Base-by-base conservation (phyloP, 53 echinoderm and acorn worm genomes). In the Paelopatides confundens region DNA sequence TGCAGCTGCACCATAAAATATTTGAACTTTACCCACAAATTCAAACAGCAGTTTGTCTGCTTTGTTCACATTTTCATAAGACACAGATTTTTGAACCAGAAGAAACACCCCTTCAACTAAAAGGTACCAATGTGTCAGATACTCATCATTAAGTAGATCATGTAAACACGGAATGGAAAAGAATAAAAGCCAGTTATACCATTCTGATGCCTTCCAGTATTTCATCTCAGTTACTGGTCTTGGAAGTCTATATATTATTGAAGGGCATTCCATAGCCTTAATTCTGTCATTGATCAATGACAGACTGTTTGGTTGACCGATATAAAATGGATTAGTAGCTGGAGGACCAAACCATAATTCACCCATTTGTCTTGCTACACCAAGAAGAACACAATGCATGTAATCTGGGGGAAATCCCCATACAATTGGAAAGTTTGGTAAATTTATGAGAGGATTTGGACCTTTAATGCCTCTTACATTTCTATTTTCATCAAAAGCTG, bases 401-500 rank as follows among this genome's bases (percentile, higher is more conserved):
- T 78, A 91, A 69, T 87, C 91, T 37, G 78, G 37, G 31, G 92
- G 88, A 43, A 92, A 92, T 62, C 92, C 85, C 88, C 89, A 85
- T 21, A 86, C 85, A 65, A 89, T 33, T 11, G 79, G 47, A 76
- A 93, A 93, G 18, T 82, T 12, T 10, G 90, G 90, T 3, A 93
- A 5, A 40, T 85, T 89, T 1, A 90, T 77, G 69, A 89, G 40
- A 35, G 93, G 86, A 30, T 49, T 89, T 67, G 86, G 89, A 10
- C 89, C 93, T 82, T 93, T 93, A 3, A 93, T 87, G 17, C 93
- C 90, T 37, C 76, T 28, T 5, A 93, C 65, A 24, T 8, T 58
- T 11, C 50, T 48, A 23, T 34, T 66, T 65, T 93, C 90, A 24
- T 82, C 82, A 6, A 87, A 5, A 43, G 93, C 86, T 35, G 13